Base-by-base conservation (phyloP, 2,888 invertebrate genomes). In the Anthoptus insignis region DNA sequence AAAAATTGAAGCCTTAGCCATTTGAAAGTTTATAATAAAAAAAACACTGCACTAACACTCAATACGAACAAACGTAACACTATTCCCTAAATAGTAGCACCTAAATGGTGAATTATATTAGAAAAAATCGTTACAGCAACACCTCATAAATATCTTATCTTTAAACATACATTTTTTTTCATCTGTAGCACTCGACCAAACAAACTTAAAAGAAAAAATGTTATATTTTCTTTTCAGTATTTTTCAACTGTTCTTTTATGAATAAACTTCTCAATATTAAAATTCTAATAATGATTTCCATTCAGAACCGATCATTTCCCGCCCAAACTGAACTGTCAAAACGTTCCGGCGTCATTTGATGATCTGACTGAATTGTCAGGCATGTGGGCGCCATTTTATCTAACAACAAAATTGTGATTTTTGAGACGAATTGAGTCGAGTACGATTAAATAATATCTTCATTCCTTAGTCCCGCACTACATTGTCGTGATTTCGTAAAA, bases 81-180 rank as follows among this genome's bases (percentile, higher is more conserved):
- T 84, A 86, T 74, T 74, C 76, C 83, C 87, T 89, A 88, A 82
- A 77, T 85, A 84, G 81, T 90, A 91, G 91, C 91, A 91, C 91
- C 91, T 87, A 83, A 86, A 69, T 86, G 90, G 89, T 90, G 89
- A 81, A 77, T 77, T 82, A 81, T 78, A 79, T 77, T 72, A 77
- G 70, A 60, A 71, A 61, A 61, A 54, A 70, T 71, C 78, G 72
- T 60, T 77, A 73, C 78, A 81, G 81, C 79, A 80, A 82, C 78
- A 77, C 75, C 73, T 79, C 73, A 71, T 82, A 79, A 77, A 82
- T 76, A 78, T 78, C 74, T 73, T 72, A 73, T 73, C 72, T 66
- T 69, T 68, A 66, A 71, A 59, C 52, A 53, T 60, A 60, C 53
- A 70, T 59, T 68, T 73, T 69, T 60, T 54, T 50, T 34, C 14